phyloP scores from a whole-genome alignment of 2,888 invertebrate genomes.

The Celastrina argiolus region DNA sequence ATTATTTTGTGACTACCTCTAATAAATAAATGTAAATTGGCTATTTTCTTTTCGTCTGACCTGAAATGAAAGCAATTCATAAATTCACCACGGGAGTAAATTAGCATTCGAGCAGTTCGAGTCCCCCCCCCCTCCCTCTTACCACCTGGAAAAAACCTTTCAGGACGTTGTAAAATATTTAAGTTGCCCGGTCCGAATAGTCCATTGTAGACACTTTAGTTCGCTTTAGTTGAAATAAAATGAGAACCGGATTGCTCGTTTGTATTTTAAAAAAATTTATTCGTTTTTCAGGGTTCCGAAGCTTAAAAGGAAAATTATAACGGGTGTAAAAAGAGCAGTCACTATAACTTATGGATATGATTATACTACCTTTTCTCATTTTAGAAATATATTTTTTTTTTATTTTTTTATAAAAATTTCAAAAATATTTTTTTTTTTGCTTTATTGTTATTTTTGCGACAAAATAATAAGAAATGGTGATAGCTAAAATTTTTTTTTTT shows the following conservation, averaged over 20 bases:
- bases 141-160: background rate
- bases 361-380: no score
- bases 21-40: background rate
- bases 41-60: background rate
- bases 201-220: background rate
- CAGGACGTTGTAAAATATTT: conserved; percentile 1
- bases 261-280: no score
- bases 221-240: background rate
- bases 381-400: no score
- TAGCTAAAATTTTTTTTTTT: no score
- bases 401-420: no score
- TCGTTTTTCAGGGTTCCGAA: no score
- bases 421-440: no score
- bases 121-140: background rate
- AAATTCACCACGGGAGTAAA: background rate
- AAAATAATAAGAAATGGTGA: no score
- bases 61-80: background rate
- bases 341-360: no score
- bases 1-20: background rate
- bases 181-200: background rate
- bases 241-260: background rate
- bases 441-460: no score
- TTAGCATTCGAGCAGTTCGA: background rate
- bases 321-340: no score
- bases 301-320: no score